Evolutionary conservation across 2,113 vertebrate species (phyloP).

Genomic region (Thunnus maccoyii): DNA sequence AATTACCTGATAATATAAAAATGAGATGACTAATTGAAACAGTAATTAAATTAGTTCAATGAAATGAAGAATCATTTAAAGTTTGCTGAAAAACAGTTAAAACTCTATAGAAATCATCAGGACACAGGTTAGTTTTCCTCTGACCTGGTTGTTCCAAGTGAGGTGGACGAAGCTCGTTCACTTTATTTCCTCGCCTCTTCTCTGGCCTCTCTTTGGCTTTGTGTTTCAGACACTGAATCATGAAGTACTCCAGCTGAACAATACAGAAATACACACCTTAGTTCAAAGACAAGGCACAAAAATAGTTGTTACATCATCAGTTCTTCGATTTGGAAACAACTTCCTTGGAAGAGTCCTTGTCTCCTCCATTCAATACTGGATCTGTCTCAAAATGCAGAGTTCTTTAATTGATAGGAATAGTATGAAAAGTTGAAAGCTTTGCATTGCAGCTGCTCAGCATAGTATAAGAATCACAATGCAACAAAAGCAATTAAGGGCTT

Average conservation of each 20-base stretch:
- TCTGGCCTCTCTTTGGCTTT: slow-evolving; percentile 94
- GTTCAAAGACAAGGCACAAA: slow-evolving; percentile 27
- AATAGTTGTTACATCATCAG: slow-evolving; percentile 44
- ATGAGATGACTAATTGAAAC: background rate
- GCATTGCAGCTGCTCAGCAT: no score
- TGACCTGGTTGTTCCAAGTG: slow-evolving; percentile 96
- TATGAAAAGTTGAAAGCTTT: background rate
- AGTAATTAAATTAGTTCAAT: background rate
- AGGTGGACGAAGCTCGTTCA: slow-evolving; percentile 89
- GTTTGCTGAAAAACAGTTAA: background rate
- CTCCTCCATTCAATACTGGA: background rate
- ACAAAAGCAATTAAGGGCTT: background rate
- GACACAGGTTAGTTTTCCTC: slow-evolving; percentile 31
- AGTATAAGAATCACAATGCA: no score
- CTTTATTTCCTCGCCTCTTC: slow-evolving; percentile 88
- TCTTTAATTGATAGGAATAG: background rate
- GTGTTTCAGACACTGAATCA: slow-evolving; percentile 96
- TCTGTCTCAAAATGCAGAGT: background rate
- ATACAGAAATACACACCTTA: slow-evolving; percentile 59
- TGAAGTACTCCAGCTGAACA: slow-evolving; percentile 96
- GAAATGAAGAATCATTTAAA: background rate
- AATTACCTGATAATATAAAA: background rate
- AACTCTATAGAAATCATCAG: background rate
- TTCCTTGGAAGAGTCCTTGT: slow-evolving; percentile 12
- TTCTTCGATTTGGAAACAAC: slow-evolving; percentile 31